phyloP scores from a whole-genome alignment of 2,888 invertebrate species.

The Euspilapteryx auroguttella region DNA sequence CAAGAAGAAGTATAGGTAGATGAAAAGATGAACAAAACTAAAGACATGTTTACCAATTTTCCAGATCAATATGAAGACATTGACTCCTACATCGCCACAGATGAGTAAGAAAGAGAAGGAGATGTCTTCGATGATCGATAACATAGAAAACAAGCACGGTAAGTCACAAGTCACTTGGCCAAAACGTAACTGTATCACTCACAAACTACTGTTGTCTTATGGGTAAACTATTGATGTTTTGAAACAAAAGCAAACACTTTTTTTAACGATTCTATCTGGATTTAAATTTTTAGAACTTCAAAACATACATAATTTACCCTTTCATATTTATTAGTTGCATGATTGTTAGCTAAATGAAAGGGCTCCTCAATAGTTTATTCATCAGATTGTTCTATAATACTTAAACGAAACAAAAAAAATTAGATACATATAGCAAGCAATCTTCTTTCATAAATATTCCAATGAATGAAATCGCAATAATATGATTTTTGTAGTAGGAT shows the following conservation, averaged over 20 bases:
- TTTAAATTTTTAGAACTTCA: conserved; percentile 19
- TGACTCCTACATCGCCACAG: conserved; percentile 62
- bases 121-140: conserved; percentile 71
- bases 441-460: no score
- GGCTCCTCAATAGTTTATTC: conserved; percentile 70
- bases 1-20: no score
- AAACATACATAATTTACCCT: conserved; percentile 60
- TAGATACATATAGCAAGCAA: conserved; percentile 2
- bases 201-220: conserved; percentile 16
- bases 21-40: no score
- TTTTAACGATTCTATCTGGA: no score
- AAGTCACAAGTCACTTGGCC: conserved; percentile 27
- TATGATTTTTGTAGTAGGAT: no score
- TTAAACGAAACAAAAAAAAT: no score
- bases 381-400: conserved; percentile 59
- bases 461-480: no score
- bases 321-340: conserved; percentile 54
- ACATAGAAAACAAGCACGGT: conserved; percentile 86
- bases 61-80: conserved; percentile 63
- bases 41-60: no score
- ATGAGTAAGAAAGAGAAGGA: conserved; percentile 75
- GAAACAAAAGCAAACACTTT: conserved; percentile 14
- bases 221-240: conserved; percentile 64
- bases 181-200: background rate
- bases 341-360: conserved; percentile 38